Evolutionary conservation across 92 coral and sea anemone genomes (phyloP), one percentile per base, ranked within the genome.

Genomic region (Parazoanthus darwini): DNA sequence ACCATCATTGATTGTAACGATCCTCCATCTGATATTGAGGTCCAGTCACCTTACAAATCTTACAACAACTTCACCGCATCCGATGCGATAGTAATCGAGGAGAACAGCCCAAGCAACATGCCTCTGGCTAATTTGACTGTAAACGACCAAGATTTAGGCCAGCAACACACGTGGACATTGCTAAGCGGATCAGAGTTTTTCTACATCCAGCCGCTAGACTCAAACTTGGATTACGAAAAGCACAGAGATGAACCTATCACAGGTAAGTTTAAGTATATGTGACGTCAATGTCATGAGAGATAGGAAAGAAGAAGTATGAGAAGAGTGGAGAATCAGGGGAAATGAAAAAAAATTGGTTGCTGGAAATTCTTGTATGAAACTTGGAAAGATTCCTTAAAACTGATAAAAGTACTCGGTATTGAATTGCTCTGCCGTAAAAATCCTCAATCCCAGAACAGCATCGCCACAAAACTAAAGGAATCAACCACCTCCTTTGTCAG

Each of bases 101-200:
- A 97, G 88, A 97, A 97, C 91, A 95, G 97, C 75, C 89, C 92
- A 36, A 90, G 93, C 63, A 93, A 94, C 63, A 95, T 96, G 37
- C 89, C 91, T 90, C 89, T 97, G 90, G 91, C 96, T 22, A 94
- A 89, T 74, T 35, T 95, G 87, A 95, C 94, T 14, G 98, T 95
- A 8, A 90, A 84, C 2, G 99, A 97, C 76, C 93, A 96, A 33
- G 99, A 97, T 82, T 74, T 51, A 3, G 85, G 86, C 23, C 99
- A 97, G 86, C 38, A 85, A 16, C 99, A 97, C 83, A 74, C 66
- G 2, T 97, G 99, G 86, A 23, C 14, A 3, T 90, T 97, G 87
- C 44, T 79, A 38, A 90, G 86, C 9, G 98, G 97, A 5, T 88
- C 89, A 72, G 54, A 78, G 82, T 89, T 84, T 67, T 97, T 97